phyloP scores from a whole-genome alignment of 2,797 vertebrate species.

The Scolopax rusticola region DNA sequence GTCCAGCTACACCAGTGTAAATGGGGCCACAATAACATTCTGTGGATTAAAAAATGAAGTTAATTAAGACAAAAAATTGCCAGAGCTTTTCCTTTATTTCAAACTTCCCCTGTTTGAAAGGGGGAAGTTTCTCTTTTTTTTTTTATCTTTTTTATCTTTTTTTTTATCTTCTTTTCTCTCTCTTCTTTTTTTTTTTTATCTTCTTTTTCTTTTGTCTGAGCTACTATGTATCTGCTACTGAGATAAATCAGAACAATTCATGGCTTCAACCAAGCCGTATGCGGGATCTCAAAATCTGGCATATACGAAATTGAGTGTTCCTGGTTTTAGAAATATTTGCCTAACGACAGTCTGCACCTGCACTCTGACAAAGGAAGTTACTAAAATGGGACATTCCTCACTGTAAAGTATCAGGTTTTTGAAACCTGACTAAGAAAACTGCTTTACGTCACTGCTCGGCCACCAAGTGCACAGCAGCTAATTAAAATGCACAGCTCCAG shows the following conservation, averaged over 20 bases:
- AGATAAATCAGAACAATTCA: background rate
- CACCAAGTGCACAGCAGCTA: background rate
- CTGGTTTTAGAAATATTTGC: background rate
- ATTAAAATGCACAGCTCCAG: constrained; percentile 9
- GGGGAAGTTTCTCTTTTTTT: background rate
- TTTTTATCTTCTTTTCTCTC: fast-evolving
- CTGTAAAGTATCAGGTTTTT: background rate
- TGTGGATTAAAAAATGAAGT: background rate
- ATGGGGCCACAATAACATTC: background rate
- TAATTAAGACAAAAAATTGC: background rate
- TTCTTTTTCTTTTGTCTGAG: background rate
- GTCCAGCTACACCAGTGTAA: background rate
- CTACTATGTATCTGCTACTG: background rate
- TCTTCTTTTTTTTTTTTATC: background rate
- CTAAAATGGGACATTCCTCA: background rate
- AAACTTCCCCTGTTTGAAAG: background rate
- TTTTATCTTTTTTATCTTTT: fast-evolving
- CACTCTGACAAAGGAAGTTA: background rate
- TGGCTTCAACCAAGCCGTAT: background rate
- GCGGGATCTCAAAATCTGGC: background rate
- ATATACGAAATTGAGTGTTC: background rate
- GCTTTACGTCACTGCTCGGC: background rate
- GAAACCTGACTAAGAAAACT: background rate
- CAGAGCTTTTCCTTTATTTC: background rate
- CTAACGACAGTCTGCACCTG: background rate